These are phyloP conservation scores for Sylvietta virens DNA, from an alignment of 2,113 vertebrate genomes.

Conservation along the genomic window DNA sequence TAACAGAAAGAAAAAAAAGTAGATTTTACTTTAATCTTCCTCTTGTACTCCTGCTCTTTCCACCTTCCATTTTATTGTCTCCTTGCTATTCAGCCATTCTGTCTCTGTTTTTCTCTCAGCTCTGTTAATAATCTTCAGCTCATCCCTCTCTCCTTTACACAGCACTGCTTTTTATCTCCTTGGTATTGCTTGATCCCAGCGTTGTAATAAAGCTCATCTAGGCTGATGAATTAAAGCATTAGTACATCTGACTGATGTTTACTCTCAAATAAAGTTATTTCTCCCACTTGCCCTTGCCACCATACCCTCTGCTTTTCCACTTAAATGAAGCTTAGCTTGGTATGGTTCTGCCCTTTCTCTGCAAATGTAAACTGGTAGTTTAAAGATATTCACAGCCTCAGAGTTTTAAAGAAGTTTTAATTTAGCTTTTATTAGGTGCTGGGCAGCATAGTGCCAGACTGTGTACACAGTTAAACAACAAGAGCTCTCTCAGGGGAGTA, in stretches of 20 bases:
- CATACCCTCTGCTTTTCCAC: neutral
- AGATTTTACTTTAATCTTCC: neutral
- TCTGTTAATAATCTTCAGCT: neutral
- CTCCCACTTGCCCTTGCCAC: neutral
- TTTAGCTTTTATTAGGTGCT: constrained; percentile 75
- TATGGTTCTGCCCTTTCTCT: neutral
- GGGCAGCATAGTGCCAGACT: constrained; percentile 60
- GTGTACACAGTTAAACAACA: constrained; percentile 71
- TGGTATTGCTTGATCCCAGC: neutral
- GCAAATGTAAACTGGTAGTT: constrained; percentile 61
- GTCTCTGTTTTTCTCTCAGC: neutral
- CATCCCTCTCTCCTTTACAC: neutral
- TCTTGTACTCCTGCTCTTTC: neutral
- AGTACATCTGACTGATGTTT: constrained; percentile 21
- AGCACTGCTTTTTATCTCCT: constrained; percentile 17
- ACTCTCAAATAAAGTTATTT: constrained; percentile 13
- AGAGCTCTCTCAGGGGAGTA: constrained; percentile 68
- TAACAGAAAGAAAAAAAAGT: neutral
- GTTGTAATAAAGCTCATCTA: constrained; percentile 18
- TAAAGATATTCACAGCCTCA: constrained; percentile 49
- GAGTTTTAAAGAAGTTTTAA: constrained; percentile 70
- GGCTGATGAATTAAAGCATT: constrained; percentile 45
- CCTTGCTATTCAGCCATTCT: neutral
- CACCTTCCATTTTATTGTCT: neutral
- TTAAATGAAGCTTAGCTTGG: constrained; percentile 30